Base-by-base conservation (phyloP, 2,888 invertebrate genomes). In the Herminia tarsipennalis region DNA sequence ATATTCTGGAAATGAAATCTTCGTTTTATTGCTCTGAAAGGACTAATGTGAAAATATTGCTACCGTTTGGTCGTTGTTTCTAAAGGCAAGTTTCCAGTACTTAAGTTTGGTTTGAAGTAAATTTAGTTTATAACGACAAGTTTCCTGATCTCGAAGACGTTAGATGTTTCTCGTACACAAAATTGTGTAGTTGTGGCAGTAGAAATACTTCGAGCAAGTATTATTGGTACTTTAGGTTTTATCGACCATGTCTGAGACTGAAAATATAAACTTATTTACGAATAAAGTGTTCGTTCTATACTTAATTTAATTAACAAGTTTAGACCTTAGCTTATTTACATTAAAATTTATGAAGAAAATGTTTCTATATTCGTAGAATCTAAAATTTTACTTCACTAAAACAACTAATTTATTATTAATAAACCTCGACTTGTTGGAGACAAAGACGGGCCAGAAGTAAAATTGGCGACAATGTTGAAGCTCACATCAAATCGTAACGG, bases 1-100 rank as follows among this genome's bases (percentile, higher is more conserved):
- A 64, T 51, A 51, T 64, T 56, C 51, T 51, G 47, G 39, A 36
- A 50, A 63, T 53, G 24, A 59, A 56, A 51, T 45, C 41, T 41
- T 14, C 35, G 34, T 33, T 35, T 66, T 54, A 59, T 51, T 35
- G 33, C 35, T 35, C 25, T 36, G 36, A 38, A 50, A 44, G 22
- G 21, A 51, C 63, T 41, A 30, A 53, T 47, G 33, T 46, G 36
- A 21, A 34, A 54, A 39, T 65, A 52, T 54, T 37, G 35, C 44
- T 48, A 43, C 27, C 20, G 21, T 42, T 41, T 29, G 14, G n/a
- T 17, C 39, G 28, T 39, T 48, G 27, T 12, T 36, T 34, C 6
- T 8, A 3, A 6, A 16, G 9, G 2, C 20, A 34, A 25, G n/a
- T 27, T 30, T 17, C 0, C 10, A 30, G 16, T 17, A 29, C 24